Evolutionary conservation across 2,113 vertebrate species (phyloP).

Genomic region (Hypocryptadius cinnamomeus): DNA sequence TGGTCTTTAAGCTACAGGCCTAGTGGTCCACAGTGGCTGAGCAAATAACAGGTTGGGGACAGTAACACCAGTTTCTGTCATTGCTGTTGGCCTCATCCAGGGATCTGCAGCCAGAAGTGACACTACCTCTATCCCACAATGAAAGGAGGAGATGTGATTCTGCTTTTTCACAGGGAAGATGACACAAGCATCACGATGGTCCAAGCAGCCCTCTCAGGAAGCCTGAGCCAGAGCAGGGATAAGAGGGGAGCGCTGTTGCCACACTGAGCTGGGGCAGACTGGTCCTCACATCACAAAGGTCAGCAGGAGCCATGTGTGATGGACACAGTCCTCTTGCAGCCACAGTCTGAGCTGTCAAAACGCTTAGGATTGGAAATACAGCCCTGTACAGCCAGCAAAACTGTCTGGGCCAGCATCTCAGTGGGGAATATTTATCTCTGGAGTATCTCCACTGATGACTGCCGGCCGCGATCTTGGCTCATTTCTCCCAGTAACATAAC

Average conservation of each 20-base stretch:
- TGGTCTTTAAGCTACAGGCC: background rate
- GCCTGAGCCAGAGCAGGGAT: background rate
- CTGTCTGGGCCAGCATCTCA: background rate
- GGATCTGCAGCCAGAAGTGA: background rate
- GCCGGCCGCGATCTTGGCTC: background rate
- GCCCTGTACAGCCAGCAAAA: background rate
- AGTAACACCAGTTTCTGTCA: background rate
- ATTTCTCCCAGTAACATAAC: constrained; percentile 39
- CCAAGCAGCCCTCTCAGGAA: background rate
- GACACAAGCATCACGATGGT: fast-evolving
- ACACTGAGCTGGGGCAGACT: background rate
- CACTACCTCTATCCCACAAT: background rate
- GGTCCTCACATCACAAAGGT: background rate
- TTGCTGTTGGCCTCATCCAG: background rate
- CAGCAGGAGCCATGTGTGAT: background rate
- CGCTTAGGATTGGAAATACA: background rate
- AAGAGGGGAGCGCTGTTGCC: background rate
- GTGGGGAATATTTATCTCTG: constrained; percentile 10
- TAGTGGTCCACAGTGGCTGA: background rate
- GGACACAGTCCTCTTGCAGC: background rate
- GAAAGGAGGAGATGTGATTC: background rate
- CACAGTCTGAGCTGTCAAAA: constrained; percentile 4
- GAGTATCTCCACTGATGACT: background rate
- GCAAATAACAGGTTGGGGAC: background rate
- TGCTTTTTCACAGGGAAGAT: background rate